Evolutionary conservation across 2,797 vertebrate genomes (phyloP), one percentile per base, ranked within the genome.

Genomic region (Myotis myotis): DNA sequence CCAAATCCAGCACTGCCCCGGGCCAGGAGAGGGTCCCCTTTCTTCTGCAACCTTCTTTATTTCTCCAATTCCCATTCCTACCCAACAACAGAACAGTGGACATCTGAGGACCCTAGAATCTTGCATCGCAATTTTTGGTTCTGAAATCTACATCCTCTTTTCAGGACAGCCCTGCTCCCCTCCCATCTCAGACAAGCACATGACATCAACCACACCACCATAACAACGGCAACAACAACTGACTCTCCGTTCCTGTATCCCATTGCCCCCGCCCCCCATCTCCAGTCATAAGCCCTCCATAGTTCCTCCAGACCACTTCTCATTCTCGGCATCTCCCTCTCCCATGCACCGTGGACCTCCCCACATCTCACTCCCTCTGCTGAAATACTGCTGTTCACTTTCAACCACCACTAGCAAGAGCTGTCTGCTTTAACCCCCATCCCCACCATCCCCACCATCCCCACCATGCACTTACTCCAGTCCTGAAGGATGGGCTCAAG

Each of bases 391-490:
- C 6, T 7, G 16, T 38, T 44, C 38, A 38, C 62, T 55, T 25
- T 1, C 38, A 36, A 36, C 55, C 19, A 44, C 17, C 38, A 8
- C 33, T 2, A 41, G 17, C 33, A 78, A 1, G 6, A 30, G 38
- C 44, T 84, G 36, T 51, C 62, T 41, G 25, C 30, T 76, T 62
- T 41, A 36, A 41, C 11, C 19, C 49, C 38, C 38, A 38, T 38
- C 47, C 33, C 23, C 70, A 16, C 2, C 38, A 38, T 38, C 47
- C 33, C 23, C 70, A 16, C 2, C 23, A 60, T 44, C 57, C 57
- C 57, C 5, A 15, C 70, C 82, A 3, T 2, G 11, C 33, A 91
- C 96, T 98, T 93, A 99, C 98, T 98, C 98, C 98, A 98, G 68
- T 98, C 57, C 60, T 96, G 93, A 2, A 82, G 19, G 70, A 93